These are phyloP conservation scores for Euura lappo DNA, from an alignment of 1,140 invertebrate genomes.

Conservation along the genomic window DNA sequence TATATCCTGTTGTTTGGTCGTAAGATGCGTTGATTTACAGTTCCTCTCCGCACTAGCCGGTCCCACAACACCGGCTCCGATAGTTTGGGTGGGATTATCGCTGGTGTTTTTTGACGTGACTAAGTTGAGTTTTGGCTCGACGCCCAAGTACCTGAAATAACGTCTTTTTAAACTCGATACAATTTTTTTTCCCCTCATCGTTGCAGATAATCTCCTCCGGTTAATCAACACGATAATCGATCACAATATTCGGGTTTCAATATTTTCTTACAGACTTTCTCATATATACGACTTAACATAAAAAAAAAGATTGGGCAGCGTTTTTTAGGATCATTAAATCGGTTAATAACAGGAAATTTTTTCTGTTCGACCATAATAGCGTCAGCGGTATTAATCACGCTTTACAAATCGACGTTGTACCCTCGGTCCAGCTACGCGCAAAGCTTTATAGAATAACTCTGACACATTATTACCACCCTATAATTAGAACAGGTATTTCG, in stretches of 20 bases:
- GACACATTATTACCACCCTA: neutral
- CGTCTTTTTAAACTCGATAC: too few species aligned
- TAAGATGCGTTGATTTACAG: constrained; percentile 57
- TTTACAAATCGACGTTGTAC: too few species aligned
- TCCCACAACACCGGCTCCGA: constrained; percentile 52
- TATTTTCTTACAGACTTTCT: too few species aligned
- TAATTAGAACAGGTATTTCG: neutral
- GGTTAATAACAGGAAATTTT: too few species aligned
- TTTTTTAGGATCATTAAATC: too few species aligned
- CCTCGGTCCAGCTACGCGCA: too few species aligned
- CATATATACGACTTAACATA: too few species aligned
- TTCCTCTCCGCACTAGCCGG: constrained; percentile 56
- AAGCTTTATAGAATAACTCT: neutral
- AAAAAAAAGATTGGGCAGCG: too few species aligned
- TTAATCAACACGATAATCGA: neutral
- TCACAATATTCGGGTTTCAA: neutral
- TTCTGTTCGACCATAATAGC: too few species aligned
- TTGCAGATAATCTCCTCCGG: neutral
- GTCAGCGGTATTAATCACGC: too few species aligned
- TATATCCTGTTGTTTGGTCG: constrained; percentile 56
- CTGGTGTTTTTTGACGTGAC: constrained; percentile 32
- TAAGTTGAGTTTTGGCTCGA: constrained; percentile 47
- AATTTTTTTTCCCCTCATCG: neutral
- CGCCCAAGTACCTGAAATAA: constrained; percentile 53
- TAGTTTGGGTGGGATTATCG: constrained; percentile 35